Base-by-base conservation (phyloP, 2,888 invertebrate species). In the Pristionchus entomophagus region DNA sequence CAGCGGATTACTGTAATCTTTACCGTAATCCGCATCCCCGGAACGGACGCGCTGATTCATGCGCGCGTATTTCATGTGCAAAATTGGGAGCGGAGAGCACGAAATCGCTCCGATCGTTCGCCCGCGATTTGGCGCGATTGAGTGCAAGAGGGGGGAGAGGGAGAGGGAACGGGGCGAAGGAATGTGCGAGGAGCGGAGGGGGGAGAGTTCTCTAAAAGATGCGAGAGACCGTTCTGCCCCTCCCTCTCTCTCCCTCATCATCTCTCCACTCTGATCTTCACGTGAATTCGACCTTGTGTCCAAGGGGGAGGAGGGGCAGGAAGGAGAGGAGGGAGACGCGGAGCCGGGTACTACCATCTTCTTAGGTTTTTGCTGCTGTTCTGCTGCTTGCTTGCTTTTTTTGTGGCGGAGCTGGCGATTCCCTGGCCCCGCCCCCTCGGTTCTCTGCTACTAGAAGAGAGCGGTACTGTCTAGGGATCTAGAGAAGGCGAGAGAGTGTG, bases 201-300 rank as follows among this genome's bases (percentile, higher is more conserved):
- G 35, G 29, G 32, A 65, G 65, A 35, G 65, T 65, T 65, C 65
- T 65, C 65, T 65, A 65, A 65, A 65, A 65, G 65, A 65, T 65
- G 65, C 65, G 65, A 62, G 62, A 12, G 62, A 56, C n/a, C 1
- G 51, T 22, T 17, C 3, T 14, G 19, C 65, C 6, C 65, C 35
- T 69, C 65, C 38, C 65, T 69, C 65, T 35, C 38, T 59, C 59
- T 56, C 26, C 56, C n/a, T n/a, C n/a, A n/a, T n/a, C 56, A 56
- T 56, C 56, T 56, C 56, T 26, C 22, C 29, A 29, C 59, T 59
- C 29, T 29, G 29, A 26, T 62, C 35, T 65, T 73, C 73, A 73
- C 73, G 73, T 73, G 73, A 73, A 73, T 73, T 73, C 73, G 73
- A 26, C 73, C 73, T 73, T 73, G 73, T 65, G 65, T 45, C 45